Base-by-base conservation (phyloP, 2,888 invertebrate species). In the Thera obeliscata region DNA sequence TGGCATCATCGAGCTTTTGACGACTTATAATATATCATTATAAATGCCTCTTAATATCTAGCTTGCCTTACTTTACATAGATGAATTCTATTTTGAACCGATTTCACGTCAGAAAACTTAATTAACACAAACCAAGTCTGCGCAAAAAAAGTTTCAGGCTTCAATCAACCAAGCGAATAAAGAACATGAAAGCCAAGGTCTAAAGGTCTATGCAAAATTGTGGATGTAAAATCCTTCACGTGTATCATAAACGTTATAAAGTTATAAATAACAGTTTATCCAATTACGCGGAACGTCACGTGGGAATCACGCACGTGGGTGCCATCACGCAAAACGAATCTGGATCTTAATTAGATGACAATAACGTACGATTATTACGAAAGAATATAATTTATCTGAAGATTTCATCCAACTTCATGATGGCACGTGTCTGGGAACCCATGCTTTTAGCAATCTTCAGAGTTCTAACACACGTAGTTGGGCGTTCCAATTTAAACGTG, bases 221-320 rank as follows among this genome's bases (percentile, higher is more conserved):
- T 66, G 59, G 56, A 69, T 54, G 56, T 43, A 66, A 60, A 65
- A 66, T 56, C 56, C 33, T 69, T 55, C n/a, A 63, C 63, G 60
- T 55, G 63, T 54, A 61, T 67, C 67, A 56, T 67, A 70, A 70
- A 70, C 61, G 49, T 61, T 57, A 41, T 56, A 64, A 38, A 58
- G 64, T 67, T 61, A 59, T 70, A 70, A 70, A 70, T 67, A 70
- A 70, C 66, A 35, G 71, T 71, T 71, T 68, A 71, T 61, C 58
- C 66, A 71, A 71, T 71, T 68, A 71, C 48, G 56, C 60, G 66
- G 62, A 67, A 57, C 66, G 66, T 68, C 71, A 68, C 71, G 68
- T 71, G 66, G 56, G 52, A 54, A 61, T 57, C 69, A 66, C 60
- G 66, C 69, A 69, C 69, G 69, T 64, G 66, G 22, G 48, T 12